Conservation (phyloP, 2,888 invertebrate species). For the Balanococcus diminutus region DNA sequence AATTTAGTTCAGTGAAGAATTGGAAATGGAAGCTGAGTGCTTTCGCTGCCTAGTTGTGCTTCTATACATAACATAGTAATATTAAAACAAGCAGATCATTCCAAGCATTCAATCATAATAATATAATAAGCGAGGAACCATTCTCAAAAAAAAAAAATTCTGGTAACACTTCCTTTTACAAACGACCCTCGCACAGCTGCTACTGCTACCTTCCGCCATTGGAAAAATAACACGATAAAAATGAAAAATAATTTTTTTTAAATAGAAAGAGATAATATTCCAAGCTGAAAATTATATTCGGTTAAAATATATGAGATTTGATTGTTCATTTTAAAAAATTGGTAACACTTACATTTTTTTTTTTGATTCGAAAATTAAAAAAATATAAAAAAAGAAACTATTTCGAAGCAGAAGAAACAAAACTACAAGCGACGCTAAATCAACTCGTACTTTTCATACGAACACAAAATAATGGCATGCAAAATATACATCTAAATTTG, state of each 20-base stretch:
- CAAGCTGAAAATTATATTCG: background rate
- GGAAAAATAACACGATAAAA: background rate
- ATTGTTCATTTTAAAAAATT: constrained; percentile 1
- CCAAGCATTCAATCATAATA: background rate
- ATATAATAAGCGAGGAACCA: background rate
- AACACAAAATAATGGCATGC: constrained; percentile 8
- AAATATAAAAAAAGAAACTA: no score
- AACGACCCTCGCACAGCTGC: constrained; percentile 50
- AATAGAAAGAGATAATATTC: constrained; percentile 3
- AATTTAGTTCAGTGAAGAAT: background rate
- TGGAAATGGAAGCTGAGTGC: background rate
- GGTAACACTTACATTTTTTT: background rate
- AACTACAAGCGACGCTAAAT: background rate
- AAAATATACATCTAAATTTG: constrained; percentile 42
- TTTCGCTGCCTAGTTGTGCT: background rate
- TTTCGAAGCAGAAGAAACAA: background rate
- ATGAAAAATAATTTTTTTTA: background rate
- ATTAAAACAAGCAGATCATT: background rate
- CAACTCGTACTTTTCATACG: constrained; percentile 22
- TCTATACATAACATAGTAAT: background rate
- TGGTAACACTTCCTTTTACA: constrained; percentile 2
- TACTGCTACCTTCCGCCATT: constrained; percentile 32
- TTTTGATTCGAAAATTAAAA: constrained; percentile 3
- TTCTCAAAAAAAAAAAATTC: background rate
- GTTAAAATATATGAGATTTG: background rate